Evolutionary conservation across 2,113 vertebrate species (phyloP).

Genomic region (Pachycephala philippinensis): DNA sequence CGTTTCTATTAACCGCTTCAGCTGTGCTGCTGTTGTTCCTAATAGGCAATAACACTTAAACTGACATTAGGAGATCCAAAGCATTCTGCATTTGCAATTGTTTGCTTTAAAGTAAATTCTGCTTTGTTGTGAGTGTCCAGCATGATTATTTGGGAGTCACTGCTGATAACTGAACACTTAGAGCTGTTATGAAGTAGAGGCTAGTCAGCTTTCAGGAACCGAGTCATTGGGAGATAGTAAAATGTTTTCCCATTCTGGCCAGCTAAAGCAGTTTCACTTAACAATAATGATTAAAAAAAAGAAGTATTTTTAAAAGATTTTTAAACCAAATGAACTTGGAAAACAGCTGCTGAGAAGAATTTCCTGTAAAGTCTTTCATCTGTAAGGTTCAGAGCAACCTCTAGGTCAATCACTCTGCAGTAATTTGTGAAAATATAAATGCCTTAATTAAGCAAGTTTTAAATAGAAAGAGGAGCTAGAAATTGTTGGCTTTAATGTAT

Average conservation of each 20-base stretch:
- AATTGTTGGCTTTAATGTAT: background rate
- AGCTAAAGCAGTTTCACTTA: background rate
- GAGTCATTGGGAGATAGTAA: background rate
- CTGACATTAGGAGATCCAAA: background rate
- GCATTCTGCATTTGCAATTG: background rate
- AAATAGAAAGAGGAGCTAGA: background rate
- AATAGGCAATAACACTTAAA: constrained; percentile 39
- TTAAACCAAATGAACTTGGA: background rate
- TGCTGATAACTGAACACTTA: background rate
- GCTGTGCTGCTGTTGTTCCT: constrained; percentile 2
- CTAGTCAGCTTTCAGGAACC: background rate
- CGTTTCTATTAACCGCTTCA: background rate
- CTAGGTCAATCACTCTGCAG: constrained; percentile 13
- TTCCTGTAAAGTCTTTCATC: constrained; percentile 17
- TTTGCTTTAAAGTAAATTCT: constrained; percentile 38
- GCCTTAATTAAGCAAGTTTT: constrained; percentile 22
- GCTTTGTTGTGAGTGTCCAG: background rate
- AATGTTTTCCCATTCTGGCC: background rate
- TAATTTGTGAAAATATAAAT: constrained; percentile 28
- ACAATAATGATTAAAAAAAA: background rate
- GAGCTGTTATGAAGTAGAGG: background rate
- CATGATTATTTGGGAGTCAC: background rate
- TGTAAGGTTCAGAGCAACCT: constrained; percentile 11
- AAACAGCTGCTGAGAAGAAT: background rate
- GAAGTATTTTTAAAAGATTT: background rate